phyloP scores from a whole-genome alignment of 2,113 vertebrate genomes.

The Engystomops pustulosus region DNA sequence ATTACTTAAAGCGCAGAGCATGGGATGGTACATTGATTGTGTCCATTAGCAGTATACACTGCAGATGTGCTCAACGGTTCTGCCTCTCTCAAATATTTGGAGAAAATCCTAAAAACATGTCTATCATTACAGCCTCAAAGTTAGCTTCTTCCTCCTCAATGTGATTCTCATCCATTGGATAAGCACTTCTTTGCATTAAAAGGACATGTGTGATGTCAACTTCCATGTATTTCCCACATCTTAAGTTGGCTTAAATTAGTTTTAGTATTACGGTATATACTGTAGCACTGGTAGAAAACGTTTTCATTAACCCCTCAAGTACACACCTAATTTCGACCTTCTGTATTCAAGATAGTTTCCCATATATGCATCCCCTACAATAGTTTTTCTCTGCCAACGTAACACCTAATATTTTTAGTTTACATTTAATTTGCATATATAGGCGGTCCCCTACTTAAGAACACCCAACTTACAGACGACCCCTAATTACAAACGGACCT shows the following conservation, averaged over 20 bases:
- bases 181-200: constrained; percentile 14
- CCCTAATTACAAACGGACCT: no score
- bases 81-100: constrained; percentile 20
- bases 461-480: no score
- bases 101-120: constrained; percentile 22
- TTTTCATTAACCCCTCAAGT: not conserved
- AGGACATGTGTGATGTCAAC: not conserved
- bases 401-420: no score
- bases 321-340: no score
- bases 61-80: not conserved
- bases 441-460: no score
- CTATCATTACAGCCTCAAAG: constrained; percentile 21
- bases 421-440: no score
- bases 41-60: not conserved
- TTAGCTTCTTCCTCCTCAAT: not conserved
- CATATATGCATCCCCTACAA: no score
- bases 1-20: not conserved
- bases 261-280: no score
- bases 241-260: not conserved
- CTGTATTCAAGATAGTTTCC: no score
- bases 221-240: not conserved
- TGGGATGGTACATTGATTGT: not conserved
- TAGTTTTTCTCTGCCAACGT: no score
- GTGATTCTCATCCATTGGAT: not conserved
- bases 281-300: not conserved